Evolutionary conservation across 2,888 invertebrate species (phyloP).

Genomic region (Syrista parreyssii): DNA sequence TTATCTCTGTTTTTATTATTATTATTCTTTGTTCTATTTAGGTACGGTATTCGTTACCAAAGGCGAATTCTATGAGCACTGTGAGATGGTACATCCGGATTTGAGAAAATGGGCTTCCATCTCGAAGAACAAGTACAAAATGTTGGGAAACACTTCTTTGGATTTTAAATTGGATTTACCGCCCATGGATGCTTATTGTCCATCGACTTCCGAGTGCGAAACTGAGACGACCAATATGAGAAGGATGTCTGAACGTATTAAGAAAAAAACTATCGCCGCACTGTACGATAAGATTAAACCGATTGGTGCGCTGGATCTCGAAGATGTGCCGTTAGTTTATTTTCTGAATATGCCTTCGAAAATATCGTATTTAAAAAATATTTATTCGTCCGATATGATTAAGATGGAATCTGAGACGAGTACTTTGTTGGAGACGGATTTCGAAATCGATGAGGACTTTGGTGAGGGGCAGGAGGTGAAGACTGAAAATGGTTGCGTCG

Average conservation of each 20-base stretch:
- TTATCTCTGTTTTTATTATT: background rate
- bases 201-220: background rate
- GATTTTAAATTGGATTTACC: background rate
- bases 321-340: background rate
- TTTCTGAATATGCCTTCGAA: background rate
- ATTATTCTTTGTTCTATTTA: conserved; percentile 14
- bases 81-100: conserved; percentile 36
- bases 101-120: conserved; percentile 10
- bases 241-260: background rate
- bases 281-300: background rate
- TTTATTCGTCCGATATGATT: background rate
- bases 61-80: conserved; percentile 45
- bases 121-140: background rate
- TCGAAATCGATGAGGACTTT: background rate
- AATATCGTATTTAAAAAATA: background rate
- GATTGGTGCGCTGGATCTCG: background rate
- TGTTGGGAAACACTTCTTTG: background rate
- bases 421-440: background rate
- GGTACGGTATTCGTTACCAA: conserved; percentile 31
- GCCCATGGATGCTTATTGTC: background rate
- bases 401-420: background rate
- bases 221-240: background rate
- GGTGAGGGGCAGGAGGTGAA: background rate
- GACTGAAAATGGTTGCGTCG: background rate
- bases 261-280: background rate